Evolutionary conservation across 2,113 vertebrate genomes (phyloP).

Genomic region (Monopterus albus): DNA sequence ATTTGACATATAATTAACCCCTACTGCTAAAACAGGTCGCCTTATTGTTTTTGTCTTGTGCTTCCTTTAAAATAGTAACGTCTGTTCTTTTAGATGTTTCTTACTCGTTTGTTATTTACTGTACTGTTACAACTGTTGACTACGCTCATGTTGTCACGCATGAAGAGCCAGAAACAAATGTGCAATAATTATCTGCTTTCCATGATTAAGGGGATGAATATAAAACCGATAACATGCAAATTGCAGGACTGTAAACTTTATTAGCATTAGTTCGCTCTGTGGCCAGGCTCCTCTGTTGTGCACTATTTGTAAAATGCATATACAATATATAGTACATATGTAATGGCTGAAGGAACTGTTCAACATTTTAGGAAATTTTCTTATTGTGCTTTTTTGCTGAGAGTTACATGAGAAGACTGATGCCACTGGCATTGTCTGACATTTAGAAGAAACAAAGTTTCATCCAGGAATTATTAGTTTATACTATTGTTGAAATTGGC

Average conservation of each 20-base stretch:
- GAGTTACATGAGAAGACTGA: too few relatives aligned
- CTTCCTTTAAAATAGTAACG: background rate
- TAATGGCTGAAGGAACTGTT: background rate
- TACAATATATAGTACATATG: too few relatives aligned
- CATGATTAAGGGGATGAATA: background rate
- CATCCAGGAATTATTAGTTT: background rate
- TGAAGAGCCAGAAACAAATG: background rate
- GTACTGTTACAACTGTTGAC: too few relatives aligned
- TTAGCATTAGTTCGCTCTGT: too few relatives aligned
- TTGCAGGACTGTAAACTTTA: background rate
- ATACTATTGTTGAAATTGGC: background rate
- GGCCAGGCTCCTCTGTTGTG: too few relatives aligned
- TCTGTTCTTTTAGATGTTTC: background rate
- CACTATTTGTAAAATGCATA: too few relatives aligned
- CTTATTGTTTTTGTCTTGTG: background rate
- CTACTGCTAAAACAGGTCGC: background rate
- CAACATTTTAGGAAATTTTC: background rate
- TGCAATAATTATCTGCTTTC: background rate
- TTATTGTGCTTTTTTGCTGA: too few relatives aligned
- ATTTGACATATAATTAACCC: too few relatives aligned
- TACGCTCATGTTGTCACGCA: too few relatives aligned
- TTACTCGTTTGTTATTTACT: background rate
- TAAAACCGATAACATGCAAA: conserved; percentile 5
- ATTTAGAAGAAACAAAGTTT: background rate
- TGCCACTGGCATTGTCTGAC: background rate